Conservation (phyloP, 2,797 vertebrate genomes). For the Smutsia gigantea region DNA sequence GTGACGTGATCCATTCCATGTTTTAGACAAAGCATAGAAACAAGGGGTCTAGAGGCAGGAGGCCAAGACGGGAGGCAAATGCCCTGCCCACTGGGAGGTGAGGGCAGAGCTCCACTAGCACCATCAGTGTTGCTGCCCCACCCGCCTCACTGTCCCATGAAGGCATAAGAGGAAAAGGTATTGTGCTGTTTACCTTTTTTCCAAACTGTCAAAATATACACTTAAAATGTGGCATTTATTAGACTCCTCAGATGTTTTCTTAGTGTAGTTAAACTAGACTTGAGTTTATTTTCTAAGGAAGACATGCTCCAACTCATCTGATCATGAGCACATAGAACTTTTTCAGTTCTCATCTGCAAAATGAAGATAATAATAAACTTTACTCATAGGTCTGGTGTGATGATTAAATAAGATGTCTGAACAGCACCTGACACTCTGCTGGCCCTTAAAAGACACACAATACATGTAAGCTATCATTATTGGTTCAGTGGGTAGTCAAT, state of each 20-base stretch:
- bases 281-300: constrained; percentile 51
- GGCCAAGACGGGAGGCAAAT: background rate
- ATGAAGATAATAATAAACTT: background rate
- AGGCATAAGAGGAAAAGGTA: background rate
- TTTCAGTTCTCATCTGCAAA: background rate
- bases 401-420: background rate
- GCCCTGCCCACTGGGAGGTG: background rate
- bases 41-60: background rate
- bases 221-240: background rate
- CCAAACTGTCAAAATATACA: background rate
- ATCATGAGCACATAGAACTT: background rate
- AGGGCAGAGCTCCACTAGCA: background rate
- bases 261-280: background rate
- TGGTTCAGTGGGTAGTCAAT: background rate
- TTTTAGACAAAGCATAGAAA: background rate
- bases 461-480: background rate
- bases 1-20: background rate
- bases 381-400: background rate
- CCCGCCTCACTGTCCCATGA: background rate
- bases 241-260: background rate
- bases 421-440: background rate
- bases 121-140: background rate
- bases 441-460: background rate
- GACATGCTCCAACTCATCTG: background rate
- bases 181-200: background rate